phyloP scores from a whole-genome alignment of 1,140 invertebrate genomes.

The Rhyzopertha dominica region DNA sequence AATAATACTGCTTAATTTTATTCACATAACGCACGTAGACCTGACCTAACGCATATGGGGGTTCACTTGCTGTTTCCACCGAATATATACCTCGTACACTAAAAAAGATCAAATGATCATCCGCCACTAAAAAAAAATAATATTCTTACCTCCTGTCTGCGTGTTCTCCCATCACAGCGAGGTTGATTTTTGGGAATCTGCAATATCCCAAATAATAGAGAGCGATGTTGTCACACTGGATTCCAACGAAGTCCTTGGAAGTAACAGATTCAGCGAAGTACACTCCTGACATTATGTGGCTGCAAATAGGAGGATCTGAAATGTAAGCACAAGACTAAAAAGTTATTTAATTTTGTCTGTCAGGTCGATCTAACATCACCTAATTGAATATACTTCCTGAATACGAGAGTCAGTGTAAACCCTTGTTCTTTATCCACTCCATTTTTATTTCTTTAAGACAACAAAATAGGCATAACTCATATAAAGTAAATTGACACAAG shows the following conservation, averaged over 20 bases:
- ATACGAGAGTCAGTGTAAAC: too few species aligned
- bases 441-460: too few species aligned
- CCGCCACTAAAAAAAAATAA: too few species aligned
- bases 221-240: conserved; percentile 31
- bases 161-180: conserved; percentile 37
- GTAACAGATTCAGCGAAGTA: conserved; percentile 56
- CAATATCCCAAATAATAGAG: conserved; percentile 31
- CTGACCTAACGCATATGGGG: too few species aligned
- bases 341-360: background rate
- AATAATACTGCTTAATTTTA: too few species aligned
- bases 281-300: conserved; percentile 49
- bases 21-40: too few species aligned
- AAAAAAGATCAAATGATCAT: too few species aligned
- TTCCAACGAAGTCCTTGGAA: conserved; percentile 27
- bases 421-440: too few species aligned
- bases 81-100: too few species aligned
- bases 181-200: conserved; percentile 15
- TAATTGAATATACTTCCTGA: background rate
- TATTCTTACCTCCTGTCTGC: conserved; percentile 31
- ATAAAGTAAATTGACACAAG: too few species aligned
- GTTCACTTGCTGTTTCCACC: too few species aligned
- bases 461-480: too few species aligned
- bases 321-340: conserved; percentile 4
- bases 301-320: conserved; percentile 46
- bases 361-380: background rate